Evolutionary conservation across 2,888 invertebrate species (phyloP).

Genomic region (Neoascia interrupta): DNA sequence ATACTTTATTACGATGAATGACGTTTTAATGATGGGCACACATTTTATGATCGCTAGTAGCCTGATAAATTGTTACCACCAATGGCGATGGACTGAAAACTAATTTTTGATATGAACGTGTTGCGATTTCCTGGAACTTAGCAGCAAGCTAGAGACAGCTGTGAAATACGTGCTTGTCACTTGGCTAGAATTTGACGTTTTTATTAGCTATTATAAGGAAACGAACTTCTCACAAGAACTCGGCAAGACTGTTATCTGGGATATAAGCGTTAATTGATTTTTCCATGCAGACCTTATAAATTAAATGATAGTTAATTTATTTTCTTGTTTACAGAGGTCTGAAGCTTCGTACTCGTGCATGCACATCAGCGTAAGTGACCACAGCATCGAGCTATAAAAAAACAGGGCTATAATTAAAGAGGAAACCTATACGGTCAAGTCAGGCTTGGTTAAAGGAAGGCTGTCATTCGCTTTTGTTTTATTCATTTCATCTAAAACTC

Average conservation of each 20-base stretch:
- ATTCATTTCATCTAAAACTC: no score
- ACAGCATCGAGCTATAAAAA: no score
- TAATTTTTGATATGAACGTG: conserved; percentile 56
- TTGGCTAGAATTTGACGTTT: conserved; percentile 42
- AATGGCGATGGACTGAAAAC: conserved; percentile 48
- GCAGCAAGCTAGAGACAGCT: not conserved
- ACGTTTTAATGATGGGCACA: conserved; percentile 58
- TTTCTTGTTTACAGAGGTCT: no score
- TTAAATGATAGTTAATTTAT: no score
- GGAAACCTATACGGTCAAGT: no score
- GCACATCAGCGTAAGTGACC: no score
- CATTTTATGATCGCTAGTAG: conserved; percentile 40
- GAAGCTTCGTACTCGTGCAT: no score
- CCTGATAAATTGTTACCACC: conserved; percentile 18
- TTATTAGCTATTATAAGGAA: conserved; percentile 40
- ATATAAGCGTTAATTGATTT: conserved; percentile 38
- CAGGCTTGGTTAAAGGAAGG: no score
- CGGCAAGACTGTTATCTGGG: no score
- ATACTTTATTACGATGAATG: conserved; percentile 58
- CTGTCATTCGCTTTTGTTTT: no score
- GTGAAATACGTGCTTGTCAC: conserved; percentile 38
- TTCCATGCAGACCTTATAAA: no score
- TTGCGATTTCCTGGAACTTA: not conserved
- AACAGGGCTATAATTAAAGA: no score
- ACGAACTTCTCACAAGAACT: not conserved